Base-by-base conservation (phyloP, 1,140 invertebrate genomes). In the Anastatus disparis region DNA sequence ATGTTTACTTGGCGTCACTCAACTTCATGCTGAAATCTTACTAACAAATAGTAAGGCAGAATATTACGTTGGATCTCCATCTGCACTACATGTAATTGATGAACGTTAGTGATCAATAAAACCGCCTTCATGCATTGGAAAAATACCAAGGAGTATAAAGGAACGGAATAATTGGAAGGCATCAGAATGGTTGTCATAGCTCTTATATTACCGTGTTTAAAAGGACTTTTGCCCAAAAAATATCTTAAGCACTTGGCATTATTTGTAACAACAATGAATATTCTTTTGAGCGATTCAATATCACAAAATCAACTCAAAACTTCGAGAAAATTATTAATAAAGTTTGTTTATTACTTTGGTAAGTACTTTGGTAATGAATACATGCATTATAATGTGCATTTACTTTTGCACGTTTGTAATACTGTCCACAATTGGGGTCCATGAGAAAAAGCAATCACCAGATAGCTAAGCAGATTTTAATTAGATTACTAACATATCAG, bases 361-460 rank as follows among this genome's bases (percentile, higher is more conserved):
- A 24, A 27, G 29, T 64, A 66, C 4, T 75, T 61, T 59, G 71
- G 71, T 6, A 50, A 61, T 38, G 20, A 55, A 42, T 58, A 56
- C 8, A 74, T 74, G 74, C 56, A 52, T 12, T 74, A 27, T 27
- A 75, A 75, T 63, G 22, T 77, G 0, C 76, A 77, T 44, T 61
- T 73, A 26, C 8, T 75, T 13, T 29, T 61, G 35, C 76, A 77
- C 56, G 24, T 75, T 22, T 12, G 26, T 1, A 40, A 70, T 20
- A 63, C 29, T 29, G 70, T 74, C n/a, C n/a, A n/a, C n/a, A n/a
- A n/a, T n/a, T n/a, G n/a, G n/a, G n/a, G n/a, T n/a, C n/a, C n/a
- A n/a, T n/a, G n/a, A n/a, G n/a, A n/a, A n/a, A n/a, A n/a, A n/a
- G n/a, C n/a, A n/a, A n/a, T n/a, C n/a, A n/a, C n/a, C n/a, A n/a